A percentile compares a stretch with the other conserved stretches of the same genome.
Conservation (phyloP, 2,888 invertebrate species). For the Terebella lapidaria region DNA sequence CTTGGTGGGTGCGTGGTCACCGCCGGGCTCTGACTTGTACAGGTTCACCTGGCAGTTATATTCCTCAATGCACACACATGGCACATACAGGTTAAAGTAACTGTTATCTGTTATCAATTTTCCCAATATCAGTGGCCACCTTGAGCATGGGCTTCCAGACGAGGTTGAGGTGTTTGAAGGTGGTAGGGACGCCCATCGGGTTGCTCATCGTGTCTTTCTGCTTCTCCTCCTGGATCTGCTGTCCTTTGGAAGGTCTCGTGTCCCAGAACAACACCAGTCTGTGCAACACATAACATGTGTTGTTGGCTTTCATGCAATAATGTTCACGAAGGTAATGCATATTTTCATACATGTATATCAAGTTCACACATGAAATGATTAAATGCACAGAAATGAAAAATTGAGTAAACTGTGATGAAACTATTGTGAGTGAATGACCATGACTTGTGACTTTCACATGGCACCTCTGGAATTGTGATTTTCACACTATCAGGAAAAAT, state of each 20-base stretch:
- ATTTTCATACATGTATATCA: neutral
- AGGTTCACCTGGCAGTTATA: conserved; percentile 43
- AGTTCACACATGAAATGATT: neutral
- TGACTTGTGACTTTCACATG: too few species aligned
- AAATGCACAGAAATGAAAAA: neutral
- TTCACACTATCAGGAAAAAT: too few species aligned
- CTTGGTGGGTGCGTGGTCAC: conserved; percentile 50
- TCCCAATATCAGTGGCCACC: too few species aligned
- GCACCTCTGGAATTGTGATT: too few species aligned
- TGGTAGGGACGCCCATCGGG: conserved; percentile 44
- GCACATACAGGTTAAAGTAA: too few species aligned
- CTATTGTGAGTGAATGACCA: too few species aligned
- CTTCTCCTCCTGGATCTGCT: conserved; percentile 15
- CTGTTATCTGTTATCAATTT: too few species aligned
- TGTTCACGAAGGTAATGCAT: neutral
- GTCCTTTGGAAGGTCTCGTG: conserved; percentile 40
- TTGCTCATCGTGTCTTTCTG: conserved; percentile 31
- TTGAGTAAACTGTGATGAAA: too few species aligned
- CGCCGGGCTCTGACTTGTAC: conserved; percentile 51
- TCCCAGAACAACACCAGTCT: conserved; percentile 51
- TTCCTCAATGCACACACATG: too few species aligned
- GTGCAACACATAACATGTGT: conserved; percentile 6
- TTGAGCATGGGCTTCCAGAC: conserved; percentile 51
- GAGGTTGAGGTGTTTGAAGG: conserved; percentile 51
- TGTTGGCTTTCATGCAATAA: neutral